A percentile compares a stretch with the other conserved stretches of the same genome.
phyloP scores from a whole-genome alignment of 2,888 invertebrate genomes.

The Sicus ferrugineus region DNA sequence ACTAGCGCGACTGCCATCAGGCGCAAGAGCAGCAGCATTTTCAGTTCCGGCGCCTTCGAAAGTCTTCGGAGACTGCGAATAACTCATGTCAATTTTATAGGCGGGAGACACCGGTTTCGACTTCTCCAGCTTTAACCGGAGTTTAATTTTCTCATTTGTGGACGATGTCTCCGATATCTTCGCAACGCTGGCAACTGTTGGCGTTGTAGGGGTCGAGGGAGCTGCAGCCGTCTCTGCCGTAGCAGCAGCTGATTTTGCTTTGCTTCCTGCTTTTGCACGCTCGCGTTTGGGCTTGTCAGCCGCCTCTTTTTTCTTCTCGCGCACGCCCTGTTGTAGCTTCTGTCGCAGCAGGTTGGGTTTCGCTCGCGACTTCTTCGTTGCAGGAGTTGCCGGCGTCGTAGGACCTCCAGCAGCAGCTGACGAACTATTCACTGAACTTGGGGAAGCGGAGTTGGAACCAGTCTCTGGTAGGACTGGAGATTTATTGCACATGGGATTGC shows the following conservation, averaged over 20 bases:
- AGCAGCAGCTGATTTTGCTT: slow-evolving; percentile 45
- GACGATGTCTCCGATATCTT: slow-evolving; percentile 26
- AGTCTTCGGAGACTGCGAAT: slow-evolving; percentile 68
- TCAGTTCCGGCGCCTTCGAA: slow-evolving; percentile 25
- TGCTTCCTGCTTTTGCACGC: slow-evolving; percentile 53
- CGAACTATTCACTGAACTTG: slow-evolving; percentile 32
- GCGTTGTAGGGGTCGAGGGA: slow-evolving; percentile 23
- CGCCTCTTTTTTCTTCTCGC: slow-evolving; percentile 54
- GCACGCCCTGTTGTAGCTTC: slow-evolving; percentile 59
- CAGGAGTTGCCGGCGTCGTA: slow-evolving; percentile 9
- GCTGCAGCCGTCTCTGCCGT: slow-evolving; percentile 38
- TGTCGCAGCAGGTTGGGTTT: slow-evolving; percentile 59
- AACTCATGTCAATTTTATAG: slow-evolving; percentile 81
- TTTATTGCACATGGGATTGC: slow-evolving; percentile 44
- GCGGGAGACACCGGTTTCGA: slow-evolving; percentile 80
- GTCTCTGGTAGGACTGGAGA: slow-evolving; percentile 21
- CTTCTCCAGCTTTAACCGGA: slow-evolving; percentile 83
- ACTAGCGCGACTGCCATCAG: slow-evolving; percentile 1
- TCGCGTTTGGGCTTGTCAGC: slow-evolving; percentile 52
- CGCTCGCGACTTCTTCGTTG: slow-evolving; percentile 22
- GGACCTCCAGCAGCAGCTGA: slow-evolving; percentile 28
- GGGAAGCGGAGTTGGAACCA: slow-evolving; percentile 45
- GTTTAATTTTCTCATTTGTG: slow-evolving; percentile 76
- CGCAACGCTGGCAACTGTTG: slow-evolving; percentile 18
- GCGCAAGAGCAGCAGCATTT: neutral